Evolutionary conservation across 2,888 invertebrate genomes (phyloP), one percentile per base, ranked within the genome.

Genomic region (Galerucella pusilla): DNA sequence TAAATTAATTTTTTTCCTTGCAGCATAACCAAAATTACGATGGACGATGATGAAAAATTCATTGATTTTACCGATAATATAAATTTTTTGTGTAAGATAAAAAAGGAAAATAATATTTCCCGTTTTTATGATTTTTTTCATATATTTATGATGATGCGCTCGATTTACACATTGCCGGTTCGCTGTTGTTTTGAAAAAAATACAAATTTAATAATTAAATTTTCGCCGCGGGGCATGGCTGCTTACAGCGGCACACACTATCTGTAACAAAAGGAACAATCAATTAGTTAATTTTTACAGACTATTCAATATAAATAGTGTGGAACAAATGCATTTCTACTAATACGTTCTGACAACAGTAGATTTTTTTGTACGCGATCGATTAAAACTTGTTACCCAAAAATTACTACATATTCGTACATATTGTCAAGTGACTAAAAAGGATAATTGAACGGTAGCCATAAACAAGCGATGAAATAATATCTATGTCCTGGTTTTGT

Each of bases 131-230:
- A 63, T 70, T 76, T 66, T 73, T 69, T 75, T 68, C 81, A 78
- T 83, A 82, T 81, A 82, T 77, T 83, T 81, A 81, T 74, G 81
- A 66, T 66, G 85, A 85, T 85, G 85, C 85, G 85, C 85, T 86
- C 86, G 84, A 84, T 86, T 86, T 86, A 86, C 86, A 86, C 86
- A 86, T 86, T 86, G 87, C 86, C 86, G 85, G 76, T 87, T 87
- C 86, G 86, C 86, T 86, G 87, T 87, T 87, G 85, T 84, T 85
- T 85, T 84, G 84, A 86, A 86, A 86, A 84, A 85, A 86, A 85
- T 85, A 86, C 84, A 86, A 85, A 81, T 85, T 83, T 85, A 83
- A 84, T 85, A 83, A 83, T 84, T 83, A 84, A 67, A 67, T 68
- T 84, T 82, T 83, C 85, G 87, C 87, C 86, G 87, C 87, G 83